Evolutionary conservation across 2,797 vertebrate species (phyloP), one percentile per base, ranked within the genome.

Genomic region (Hydrophis major): DNA sequence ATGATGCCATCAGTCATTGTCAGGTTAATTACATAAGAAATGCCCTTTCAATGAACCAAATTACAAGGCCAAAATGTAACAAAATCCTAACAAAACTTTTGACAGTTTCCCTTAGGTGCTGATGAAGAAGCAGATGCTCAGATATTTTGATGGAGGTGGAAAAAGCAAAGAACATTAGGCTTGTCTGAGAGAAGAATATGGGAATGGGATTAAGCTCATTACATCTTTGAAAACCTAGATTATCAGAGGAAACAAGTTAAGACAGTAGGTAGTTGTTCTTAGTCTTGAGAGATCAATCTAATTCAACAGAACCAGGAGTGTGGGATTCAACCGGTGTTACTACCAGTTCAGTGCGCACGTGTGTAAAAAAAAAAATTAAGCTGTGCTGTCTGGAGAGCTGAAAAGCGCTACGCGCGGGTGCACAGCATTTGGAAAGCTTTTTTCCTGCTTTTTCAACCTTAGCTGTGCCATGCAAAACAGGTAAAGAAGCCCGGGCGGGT

Each of bases 1-100:
- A n/a, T 93, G 93, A 93, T 89, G 90, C 57, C 57, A 91, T 22
- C 59, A 10, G 16, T 59, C 12, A 28, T 56, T 93, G 93, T 91
- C 57, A 91, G 18, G n/a, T 13, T 86, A 87, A 93, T 93, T 87
- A 91, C 90, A 89, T 28, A 47, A 60, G 66, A 86, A 32, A 47
- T 83, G 37, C 20, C 37, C 74, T 47, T 42, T 83, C 74, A 83
- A 25, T 25, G 20, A 10, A 83, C 37, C 42, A 50, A 50, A 50
- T 50, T 50, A 53, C 18, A 83, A 25, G 74, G 37, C 20, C 42
- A 83, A 83, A 83, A 47, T 83, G 8, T 47, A 83, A 83, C 10
- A 47, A 83, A 83, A 47, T 83, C 74, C 8, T 11, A 83, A 78
- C 0, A 4, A 83, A 47, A 20, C 37, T 83, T 83, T 42, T 47